A percentile compares a stretch with the other conserved stretches of the same genome.
phyloP scores from a whole-genome alignment of 2,888 invertebrate genomes.

The Dryomyza anilis region DNA sequence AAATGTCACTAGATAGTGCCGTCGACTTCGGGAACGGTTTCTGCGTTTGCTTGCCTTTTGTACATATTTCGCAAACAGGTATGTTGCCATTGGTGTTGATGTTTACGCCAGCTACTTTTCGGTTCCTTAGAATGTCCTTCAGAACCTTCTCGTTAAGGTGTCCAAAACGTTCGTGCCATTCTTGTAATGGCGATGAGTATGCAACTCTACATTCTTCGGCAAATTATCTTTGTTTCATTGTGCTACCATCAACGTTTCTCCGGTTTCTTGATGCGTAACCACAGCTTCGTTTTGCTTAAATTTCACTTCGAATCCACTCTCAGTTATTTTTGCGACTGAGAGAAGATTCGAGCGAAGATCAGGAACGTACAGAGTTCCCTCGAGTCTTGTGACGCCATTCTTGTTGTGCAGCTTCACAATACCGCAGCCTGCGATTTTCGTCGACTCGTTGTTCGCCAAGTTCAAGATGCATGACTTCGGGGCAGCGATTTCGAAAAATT shows the following conservation, averaged over 20 bases:
- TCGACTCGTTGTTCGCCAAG: conserved; percentile 6
- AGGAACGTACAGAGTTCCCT: conserved; percentile 11
- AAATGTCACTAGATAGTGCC: conserved; percentile 10
- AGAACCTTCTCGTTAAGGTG: conserved; percentile 29
- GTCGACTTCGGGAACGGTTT: conserved; percentile 12
- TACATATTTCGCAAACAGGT: conserved; percentile 25
- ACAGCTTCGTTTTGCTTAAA: conserved; percentile 14
- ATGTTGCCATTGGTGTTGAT: background rate
- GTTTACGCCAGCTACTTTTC: conserved; percentile 5
- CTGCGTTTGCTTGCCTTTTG: conserved; percentile 25
- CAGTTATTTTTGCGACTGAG: conserved; percentile 21
- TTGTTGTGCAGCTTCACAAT: background rate
- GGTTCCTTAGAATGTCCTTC: conserved; percentile 19
- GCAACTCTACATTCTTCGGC: conserved; percentile 7
- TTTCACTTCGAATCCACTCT: conserved; percentile 10
- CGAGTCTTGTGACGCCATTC: background rate
- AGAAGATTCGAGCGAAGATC: conserved; percentile 17
- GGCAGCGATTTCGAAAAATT: conserved; percentile 1
- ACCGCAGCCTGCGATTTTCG: conserved; percentile 1
- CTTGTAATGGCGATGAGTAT: conserved; percentile 22
- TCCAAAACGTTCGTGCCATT: conserved; percentile 25
- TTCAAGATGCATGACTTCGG: conserved; percentile 7
- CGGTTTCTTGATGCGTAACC: conserved; percentile 13
- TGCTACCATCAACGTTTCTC: conserved; percentile 30
- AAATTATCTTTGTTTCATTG: conserved; percentile 8